These are phyloP conservation scores for Melanargia galathea DNA, from an alignment of 2,888 invertebrate species.

Conservation along the genomic window DNA sequence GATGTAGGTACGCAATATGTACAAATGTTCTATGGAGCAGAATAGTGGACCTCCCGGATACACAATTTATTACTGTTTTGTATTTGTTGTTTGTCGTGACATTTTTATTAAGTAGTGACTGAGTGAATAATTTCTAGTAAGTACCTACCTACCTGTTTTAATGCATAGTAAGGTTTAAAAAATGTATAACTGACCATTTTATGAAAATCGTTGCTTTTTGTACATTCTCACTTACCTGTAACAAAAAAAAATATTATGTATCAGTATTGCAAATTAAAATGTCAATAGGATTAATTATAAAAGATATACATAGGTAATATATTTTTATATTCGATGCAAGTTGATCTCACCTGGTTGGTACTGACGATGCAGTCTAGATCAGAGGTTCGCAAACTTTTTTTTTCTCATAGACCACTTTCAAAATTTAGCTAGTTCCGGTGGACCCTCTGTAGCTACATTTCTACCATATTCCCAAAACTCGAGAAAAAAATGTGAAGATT, in stretches of 20 bases:
- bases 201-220: background rate
- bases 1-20: slow-evolving; percentile 17
- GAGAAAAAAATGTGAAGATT: too few species aligned
- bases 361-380: too few species aligned
- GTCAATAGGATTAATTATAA: too few species aligned
- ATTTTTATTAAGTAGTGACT: slow-evolving; percentile 2
- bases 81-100: background rate
- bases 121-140: background rate
- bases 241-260: slow-evolving; percentile 43
- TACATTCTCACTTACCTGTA: slow-evolving; percentile 58
- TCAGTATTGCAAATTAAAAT: too few species aligned
- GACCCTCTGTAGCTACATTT: too few species aligned
- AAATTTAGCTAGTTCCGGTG: too few species aligned
- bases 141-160: background rate
- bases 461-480: too few species aligned
- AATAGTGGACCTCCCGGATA: background rate
- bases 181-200: background rate
- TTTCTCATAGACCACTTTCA: too few species aligned
- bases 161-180: background rate
- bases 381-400: too few species aligned
- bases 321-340: too few species aligned
- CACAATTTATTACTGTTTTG: background rate
- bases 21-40: slow-evolving; percentile 6
- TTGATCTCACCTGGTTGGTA: too few species aligned
- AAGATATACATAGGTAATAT: too few species aligned